These are phyloP conservation scores for Zaprionus ornatus DNA, from an alignment of 1,140 invertebrate genomes.

Conservation along the genomic window DNA sequence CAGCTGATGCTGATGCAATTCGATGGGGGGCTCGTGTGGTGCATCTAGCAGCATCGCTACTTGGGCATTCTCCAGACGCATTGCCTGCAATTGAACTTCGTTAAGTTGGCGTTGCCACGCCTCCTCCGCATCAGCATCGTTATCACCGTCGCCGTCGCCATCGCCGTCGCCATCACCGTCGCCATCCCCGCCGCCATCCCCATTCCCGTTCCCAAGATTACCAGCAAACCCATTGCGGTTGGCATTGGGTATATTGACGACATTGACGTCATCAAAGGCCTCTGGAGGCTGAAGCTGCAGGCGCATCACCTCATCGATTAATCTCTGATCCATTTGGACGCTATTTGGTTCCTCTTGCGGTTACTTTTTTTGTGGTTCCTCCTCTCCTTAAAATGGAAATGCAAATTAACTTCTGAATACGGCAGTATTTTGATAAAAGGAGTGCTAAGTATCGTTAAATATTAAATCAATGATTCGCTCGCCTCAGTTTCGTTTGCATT, in stretches of 20 bases:
- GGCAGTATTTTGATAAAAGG: neutral
- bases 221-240: neutral
- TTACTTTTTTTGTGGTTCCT: neutral
- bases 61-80: slow-evolving; percentile 26
- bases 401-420: neutral
- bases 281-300: neutral
- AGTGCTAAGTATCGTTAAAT: neutral
- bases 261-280: slow-evolving; percentile 12
- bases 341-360: neutral
- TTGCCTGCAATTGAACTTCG: slow-evolving; percentile 22
- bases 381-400: neutral
- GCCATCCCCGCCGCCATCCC: slow-evolving; percentile 1
- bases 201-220: neutral
- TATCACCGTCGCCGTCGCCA: slow-evolving; percentile 11
- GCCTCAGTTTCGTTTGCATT: neutral
- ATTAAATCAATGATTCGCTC: neutral
- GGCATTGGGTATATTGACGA: slow-evolving; percentile 18
- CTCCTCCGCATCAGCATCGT: neutral
- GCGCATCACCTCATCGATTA: slow-evolving; percentile 23
- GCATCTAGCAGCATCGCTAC: slow-evolving; percentile 52
- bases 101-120: slow-evolving; percentile 23
- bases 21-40: slow-evolving; percentile 57
- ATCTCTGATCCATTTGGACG: slow-evolving; percentile 16
- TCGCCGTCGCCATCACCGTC: neutral
- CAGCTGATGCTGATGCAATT: slow-evolving; percentile 10